These are phyloP conservation scores for Troglohyphantes excavatus DNA, from an alignment of 2,888 invertebrate genomes.

Conservation along the genomic window DNA sequence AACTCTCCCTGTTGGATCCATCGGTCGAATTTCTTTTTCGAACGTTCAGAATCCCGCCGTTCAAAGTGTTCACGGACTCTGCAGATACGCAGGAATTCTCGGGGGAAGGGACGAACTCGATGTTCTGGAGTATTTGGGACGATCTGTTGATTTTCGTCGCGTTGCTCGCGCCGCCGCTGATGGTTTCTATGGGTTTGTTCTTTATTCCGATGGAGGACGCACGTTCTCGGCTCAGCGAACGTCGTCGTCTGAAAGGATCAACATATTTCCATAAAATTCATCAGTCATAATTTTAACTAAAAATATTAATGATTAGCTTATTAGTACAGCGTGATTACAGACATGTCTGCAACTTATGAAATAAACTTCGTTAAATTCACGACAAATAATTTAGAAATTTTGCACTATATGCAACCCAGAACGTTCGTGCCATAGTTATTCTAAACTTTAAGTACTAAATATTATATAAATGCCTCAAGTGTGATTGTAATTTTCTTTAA, in stretches of 20 bases:
- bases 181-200: slow-evolving; percentile 4
- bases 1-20: background rate
- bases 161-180: background rate
- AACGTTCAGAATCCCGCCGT: background rate
- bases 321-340: too few relatives aligned
- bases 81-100: background rate
- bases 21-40: slow-evolving; percentile 13
- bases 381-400: too few relatives aligned
- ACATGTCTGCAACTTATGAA: too few relatives aligned
- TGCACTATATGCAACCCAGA: too few relatives aligned
- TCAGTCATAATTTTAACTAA: too few relatives aligned
- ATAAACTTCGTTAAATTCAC: too few relatives aligned
- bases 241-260: slow-evolving; percentile 26
- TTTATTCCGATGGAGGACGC: slow-evolving; percentile 35
- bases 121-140: slow-evolving; percentile 43
- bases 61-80: slow-evolving; percentile 10
- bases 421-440: too few relatives aligned
- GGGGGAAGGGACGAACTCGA: slow-evolving; percentile 7
- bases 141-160: background rate
- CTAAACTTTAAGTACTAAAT: too few relatives aligned
- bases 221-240: slow-evolving; percentile 50
- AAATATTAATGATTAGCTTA: too few relatives aligned
- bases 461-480: too few relatives aligned
- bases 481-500: too few relatives aligned
- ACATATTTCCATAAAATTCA: too few relatives aligned